Evolutionary conservation across 2,888 invertebrate species (phyloP).

Genomic region (Colostygia pectinataria): DNA sequence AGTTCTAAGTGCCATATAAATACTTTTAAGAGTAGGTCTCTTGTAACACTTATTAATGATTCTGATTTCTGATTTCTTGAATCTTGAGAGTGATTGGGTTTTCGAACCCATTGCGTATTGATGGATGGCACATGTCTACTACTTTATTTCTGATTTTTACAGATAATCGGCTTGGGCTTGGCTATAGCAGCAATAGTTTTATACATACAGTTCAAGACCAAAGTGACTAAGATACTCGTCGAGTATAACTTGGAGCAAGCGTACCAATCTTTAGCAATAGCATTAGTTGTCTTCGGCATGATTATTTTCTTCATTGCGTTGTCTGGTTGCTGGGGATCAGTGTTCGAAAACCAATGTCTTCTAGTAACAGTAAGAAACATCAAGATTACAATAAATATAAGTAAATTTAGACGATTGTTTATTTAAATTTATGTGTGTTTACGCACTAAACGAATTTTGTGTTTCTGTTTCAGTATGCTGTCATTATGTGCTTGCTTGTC

Average conservation of each 20-base stretch:
- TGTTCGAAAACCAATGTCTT: conserved; percentile 31
- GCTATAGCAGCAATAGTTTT: background rate
- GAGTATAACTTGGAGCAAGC: background rate
- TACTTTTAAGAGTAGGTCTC: too few species aligned
- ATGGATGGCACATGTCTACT: too few species aligned
- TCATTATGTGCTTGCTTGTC: background rate
- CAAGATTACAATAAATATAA: too few species aligned
- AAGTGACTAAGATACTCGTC: too few species aligned
- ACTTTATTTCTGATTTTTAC: background rate
- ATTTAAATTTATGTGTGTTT: too few species aligned
- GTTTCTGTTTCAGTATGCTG: conserved; percentile 6
- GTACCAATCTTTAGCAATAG: background rate
- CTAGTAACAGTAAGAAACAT: conserved; percentile 10
- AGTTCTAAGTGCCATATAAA: too few species aligned
- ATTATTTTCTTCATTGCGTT: conserved; percentile 1
- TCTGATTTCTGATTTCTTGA: too few species aligned
- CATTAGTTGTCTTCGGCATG: background rate
- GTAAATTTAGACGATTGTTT: too few species aligned
- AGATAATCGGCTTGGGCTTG: background rate
- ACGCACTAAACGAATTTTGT: too few species aligned
- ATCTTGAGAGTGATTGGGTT: too few species aligned
- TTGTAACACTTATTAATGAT: too few species aligned
- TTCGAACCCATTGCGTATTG: too few species aligned
- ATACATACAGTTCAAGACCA: background rate
- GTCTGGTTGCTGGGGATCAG: conserved; percentile 22